A percentile compares a stretch with the other conserved stretches of the same genome.
phyloP scores from a whole-genome alignment of 2,113 vertebrate species.

The Rhabdornis inornatus region DNA sequence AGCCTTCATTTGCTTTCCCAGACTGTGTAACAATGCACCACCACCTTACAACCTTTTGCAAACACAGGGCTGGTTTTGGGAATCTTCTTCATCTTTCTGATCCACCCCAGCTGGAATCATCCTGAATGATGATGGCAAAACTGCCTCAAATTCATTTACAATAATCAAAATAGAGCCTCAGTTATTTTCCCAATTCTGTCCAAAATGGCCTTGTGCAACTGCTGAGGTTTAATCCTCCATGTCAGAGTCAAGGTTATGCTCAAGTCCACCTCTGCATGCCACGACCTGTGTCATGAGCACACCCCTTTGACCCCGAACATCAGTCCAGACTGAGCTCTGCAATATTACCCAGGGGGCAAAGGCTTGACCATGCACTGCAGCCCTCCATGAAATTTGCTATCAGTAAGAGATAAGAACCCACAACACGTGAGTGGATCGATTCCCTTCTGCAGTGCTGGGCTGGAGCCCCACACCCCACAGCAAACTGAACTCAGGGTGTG shows the following conservation, averaged over 20 bases:
- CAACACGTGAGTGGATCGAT: rapidly evolving
- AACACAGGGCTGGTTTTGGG: conserved; percentile 70
- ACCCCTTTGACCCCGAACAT: neutral
- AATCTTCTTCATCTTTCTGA: conserved; percentile 72
- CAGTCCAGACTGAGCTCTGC: neutral
- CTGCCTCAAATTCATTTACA: neutral
- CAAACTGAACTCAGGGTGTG: neutral
- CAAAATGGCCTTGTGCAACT: neutral
- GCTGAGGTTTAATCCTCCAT: neutral
- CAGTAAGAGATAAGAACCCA: neutral
- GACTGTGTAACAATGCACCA: rapidly evolving
- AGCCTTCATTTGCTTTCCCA: neutral
- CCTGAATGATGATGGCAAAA: conserved; percentile 25
- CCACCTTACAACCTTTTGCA: conserved; percentile 46
- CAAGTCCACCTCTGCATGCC: neutral
- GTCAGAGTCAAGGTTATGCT: neutral
- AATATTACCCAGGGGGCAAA: neutral
- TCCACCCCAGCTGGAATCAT: conserved; percentile 71
- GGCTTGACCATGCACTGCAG: neutral
- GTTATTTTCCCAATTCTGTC: neutral
- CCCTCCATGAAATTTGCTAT: rapidly evolving
- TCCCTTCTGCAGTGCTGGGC: neutral
- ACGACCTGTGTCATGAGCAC: neutral
- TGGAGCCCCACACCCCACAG: neutral
- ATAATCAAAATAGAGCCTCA: neutral